Evolutionary conservation across 2,888 invertebrate species (phyloP).

Genomic region (Amblyteles armatorius): DNA sequence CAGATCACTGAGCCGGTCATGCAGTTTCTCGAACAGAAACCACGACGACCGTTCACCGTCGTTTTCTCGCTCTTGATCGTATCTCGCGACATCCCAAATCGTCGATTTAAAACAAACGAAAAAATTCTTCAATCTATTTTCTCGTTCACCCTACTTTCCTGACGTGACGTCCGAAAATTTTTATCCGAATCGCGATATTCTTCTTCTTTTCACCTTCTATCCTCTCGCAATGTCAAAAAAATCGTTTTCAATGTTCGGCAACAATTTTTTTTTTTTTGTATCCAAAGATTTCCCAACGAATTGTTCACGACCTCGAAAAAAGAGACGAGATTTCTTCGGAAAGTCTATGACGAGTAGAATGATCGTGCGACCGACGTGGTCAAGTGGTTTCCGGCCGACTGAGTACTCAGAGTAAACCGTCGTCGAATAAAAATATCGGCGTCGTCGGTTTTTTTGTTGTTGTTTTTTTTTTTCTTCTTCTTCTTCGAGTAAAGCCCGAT

Average conservation of each 20-base stretch:
- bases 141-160: neutral
- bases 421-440: slow-evolving; percentile 78
- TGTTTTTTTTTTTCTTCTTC: slow-evolving; percentile 58
- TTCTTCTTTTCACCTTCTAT: neutral
- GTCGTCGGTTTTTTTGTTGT: slow-evolving; percentile 58
- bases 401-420: slow-evolving; percentile 71
- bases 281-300: neutral
- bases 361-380: slow-evolving; percentile 61
- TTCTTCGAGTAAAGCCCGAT: slow-evolving; percentile 72
- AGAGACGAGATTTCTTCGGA: neutral
- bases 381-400: slow-evolving; percentile 76
- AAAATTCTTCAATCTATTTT: slow-evolving; percentile 2
- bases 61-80: slow-evolving; percentile 66
- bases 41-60: slow-evolving; percentile 39
- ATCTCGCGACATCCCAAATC: slow-evolving; percentile 65
- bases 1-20: slow-evolving; percentile 45
- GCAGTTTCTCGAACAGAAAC: slow-evolving; percentile 53
- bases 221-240: neutral
- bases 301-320: slow-evolving; percentile 6
- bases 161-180: neutral
- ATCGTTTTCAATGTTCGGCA: neutral
- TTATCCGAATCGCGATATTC: neutral
- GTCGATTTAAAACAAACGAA: neutral
- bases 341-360: neutral
- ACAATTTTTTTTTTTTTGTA: neutral